Percentiles rank a stretch among this genome's conserved stretches.
These are phyloP conservation scores for Clunio marinus DNA, from an alignment of 2,888 invertebrate genomes.

Conservation along the genomic window DNA sequence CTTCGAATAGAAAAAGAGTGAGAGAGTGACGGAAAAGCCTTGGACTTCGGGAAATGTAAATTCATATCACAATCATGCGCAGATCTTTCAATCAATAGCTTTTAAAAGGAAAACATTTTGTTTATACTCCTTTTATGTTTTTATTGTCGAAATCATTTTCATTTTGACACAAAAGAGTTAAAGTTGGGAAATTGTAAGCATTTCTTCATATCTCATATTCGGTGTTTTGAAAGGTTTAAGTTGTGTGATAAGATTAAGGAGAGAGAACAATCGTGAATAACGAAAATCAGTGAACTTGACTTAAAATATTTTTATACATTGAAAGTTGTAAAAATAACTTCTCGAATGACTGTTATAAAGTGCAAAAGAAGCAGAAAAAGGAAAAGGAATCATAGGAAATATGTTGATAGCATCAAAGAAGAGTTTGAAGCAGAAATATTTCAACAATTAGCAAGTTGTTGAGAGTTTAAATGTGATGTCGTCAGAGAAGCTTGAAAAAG, in stretches of 20 bases:
- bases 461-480: not conserved
- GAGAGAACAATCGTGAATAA: too few species aligned
- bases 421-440: not conserved
- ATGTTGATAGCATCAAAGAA: not conserved
- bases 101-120: not conserved
- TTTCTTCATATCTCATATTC: too few species aligned
- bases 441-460: not conserved
- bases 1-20: not conserved
- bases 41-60: not conserved
- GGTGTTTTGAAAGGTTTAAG: too few species aligned
- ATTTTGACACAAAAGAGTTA: not conserved
- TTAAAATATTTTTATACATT: not conserved
- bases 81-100: not conserved
- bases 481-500: not conserved
- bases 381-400: not conserved
- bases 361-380: not conserved
- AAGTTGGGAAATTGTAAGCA: too few species aligned
- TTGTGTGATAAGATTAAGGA: too few species aligned
- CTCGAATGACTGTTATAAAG: constrained; percentile 22
- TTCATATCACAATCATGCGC: not conserved
- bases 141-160: not conserved
- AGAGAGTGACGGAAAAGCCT: too few species aligned
- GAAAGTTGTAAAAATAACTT: not conserved
- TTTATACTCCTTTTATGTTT: not conserved
- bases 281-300: not conserved